Evolutionary conservation across 2,888 invertebrate genomes (phyloP), one percentile per base, ranked within the genome.

Genomic region (Leptopilina drosophilae): DNA sequence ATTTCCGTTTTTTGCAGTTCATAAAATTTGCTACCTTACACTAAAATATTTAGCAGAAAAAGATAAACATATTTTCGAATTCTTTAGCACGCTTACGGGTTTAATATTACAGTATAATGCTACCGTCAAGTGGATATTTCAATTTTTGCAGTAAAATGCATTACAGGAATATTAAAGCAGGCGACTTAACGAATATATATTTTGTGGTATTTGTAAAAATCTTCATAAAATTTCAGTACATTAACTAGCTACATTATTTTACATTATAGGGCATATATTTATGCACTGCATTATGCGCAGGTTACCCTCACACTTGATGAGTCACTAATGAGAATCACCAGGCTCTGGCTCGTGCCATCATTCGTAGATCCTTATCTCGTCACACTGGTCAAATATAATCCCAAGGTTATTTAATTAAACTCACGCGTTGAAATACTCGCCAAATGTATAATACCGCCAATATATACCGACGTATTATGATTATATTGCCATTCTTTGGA

Each of bases 311-410:
- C 42, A 8, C 42, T 40, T 66, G 66, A 66, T 66, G 66, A 66
- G 66, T 66, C 66, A 66, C 66, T 66, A 66, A 66, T 66, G 66
- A 66, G 46, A 66, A 14, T 42, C 42, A 42, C 15, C 40, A 12
- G 40, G 40, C 65, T 40, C 46, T 7, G 42, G 66, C 42, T 42
- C 42, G 46, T 66, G 66, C 66, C 42, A 42, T 66, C 66, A 66
- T 66, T 42, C 42, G 46, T 62, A 62, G 59, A 59, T 15, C 7
- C 8, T 66, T 64, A 26, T 46, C 40, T 66, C 15, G 42, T 46
- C 66, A 46, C 46, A 42, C 42, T 66, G 33, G 33, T 1, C 73
- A 56, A 53, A 26, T 73, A 73, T 40, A 14, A 73, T 56, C 7
- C 56, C 33, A 9, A 6, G 56, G 33, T 26, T 53, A 49, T 64